Evolutionary conservation across 2,888 invertebrate species (phyloP).

Genomic region (Hypomecis atomaria): DNA sequence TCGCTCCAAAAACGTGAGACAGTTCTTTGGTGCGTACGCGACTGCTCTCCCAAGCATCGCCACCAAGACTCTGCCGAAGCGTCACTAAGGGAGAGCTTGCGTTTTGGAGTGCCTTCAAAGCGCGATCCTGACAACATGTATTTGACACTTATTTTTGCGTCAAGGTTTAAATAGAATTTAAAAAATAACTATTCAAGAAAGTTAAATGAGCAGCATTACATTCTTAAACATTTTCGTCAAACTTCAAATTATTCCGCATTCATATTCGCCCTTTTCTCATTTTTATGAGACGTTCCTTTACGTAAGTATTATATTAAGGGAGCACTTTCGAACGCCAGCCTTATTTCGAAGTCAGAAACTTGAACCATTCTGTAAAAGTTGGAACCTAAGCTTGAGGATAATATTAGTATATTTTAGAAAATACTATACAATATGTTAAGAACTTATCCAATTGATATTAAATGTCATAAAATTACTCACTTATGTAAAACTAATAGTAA

Average conservation of each 20-base stretch:
- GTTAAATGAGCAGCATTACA: neutral
- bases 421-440: neutral
- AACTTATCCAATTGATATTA: too few relatives aligned
- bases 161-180: too few relatives aligned
- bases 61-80: too few relatives aligned
- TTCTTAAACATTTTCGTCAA: constrained; percentile 2
- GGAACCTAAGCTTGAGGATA: neutral
- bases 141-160: too few relatives aligned
- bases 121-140: too few relatives aligned
- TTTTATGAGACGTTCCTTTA: neutral
- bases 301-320: constrained; percentile 1
- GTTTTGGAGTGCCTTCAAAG: too few relatives aligned
- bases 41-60: too few relatives aligned
- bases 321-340: neutral
- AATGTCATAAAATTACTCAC: too few relatives aligned
- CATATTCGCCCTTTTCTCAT: constrained; percentile 4
- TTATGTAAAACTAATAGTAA: too few relatives aligned
- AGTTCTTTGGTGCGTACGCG: too few relatives aligned
- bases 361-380: constrained; percentile 9
- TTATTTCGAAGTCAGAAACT: constrained; percentile 12
- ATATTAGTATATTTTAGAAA: neutral
- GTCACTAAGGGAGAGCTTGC: too few relatives aligned
- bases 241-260: constrained; percentile 3
- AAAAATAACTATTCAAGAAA: neutral
- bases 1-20: too few relatives aligned